Percentiles rank a stretch among this genome's conserved stretches.
Evolutionary conservation across 2,888 invertebrate genomes (phyloP).

Genomic region (Andrena hattorfiana): DNA sequence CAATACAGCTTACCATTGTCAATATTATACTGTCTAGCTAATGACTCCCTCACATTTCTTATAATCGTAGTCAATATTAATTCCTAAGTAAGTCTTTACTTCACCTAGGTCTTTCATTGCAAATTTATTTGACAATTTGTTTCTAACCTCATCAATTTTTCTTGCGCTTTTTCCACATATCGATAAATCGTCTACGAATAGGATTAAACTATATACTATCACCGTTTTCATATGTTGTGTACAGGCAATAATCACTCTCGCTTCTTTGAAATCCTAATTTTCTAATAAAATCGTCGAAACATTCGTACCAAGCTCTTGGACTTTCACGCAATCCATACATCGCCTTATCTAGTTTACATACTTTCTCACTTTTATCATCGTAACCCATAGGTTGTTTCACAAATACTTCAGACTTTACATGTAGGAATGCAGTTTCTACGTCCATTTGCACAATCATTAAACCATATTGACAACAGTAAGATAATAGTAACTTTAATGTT

Average conservation of each 20-base stretch:
- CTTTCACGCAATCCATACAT: slow-evolving; percentile 46
- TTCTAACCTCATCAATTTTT: slow-evolving; percentile 13
- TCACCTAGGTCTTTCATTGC: slow-evolving; percentile 50
- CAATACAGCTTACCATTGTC: neutral
- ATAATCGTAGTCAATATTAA: slow-evolving; percentile 19
- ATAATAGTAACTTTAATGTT: slow-evolving; percentile 58
- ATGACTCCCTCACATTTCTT: slow-evolving; percentile 8
- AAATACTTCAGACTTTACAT: slow-evolving; percentile 45
- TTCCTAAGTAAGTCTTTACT: slow-evolving; percentile 33
- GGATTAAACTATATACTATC: slow-evolving; percentile 21
- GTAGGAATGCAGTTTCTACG: slow-evolving; percentile 53
- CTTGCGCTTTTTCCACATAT: slow-evolving; percentile 30
- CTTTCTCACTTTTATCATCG: neutral
- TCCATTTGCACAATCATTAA: slow-evolving; percentile 59
- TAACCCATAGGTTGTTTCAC: slow-evolving; percentile 37
- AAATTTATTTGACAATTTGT: slow-evolving; percentile 31
- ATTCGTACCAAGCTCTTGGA: slow-evolving; percentile 43
- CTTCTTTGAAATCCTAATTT: slow-evolving; percentile 30
- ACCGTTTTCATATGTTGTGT: slow-evolving; percentile 41
- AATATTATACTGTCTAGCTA: slow-evolving; percentile 22
- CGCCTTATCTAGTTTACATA: slow-evolving; percentile 36
- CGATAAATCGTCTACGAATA: slow-evolving; percentile 53
- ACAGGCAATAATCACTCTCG: slow-evolving; percentile 24
- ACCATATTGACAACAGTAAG: slow-evolving; percentile 47
- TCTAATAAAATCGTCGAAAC: slow-evolving; percentile 17